These are phyloP conservation scores for Drosophila malerkotliana DNA, from an alignment of 1,140 invertebrate genomes.

Conservation along the genomic window DNA sequence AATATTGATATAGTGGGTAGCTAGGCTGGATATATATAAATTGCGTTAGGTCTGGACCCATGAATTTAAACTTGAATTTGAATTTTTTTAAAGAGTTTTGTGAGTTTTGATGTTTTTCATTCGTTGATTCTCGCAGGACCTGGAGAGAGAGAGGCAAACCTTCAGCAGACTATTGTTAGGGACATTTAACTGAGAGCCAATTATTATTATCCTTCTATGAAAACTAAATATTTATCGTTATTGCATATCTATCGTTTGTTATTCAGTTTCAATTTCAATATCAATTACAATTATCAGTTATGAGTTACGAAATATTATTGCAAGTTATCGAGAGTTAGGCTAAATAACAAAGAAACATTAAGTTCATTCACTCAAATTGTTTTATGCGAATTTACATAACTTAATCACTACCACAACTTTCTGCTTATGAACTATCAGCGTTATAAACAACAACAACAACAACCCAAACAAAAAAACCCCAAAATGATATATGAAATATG, in stretches of 20 bases:
- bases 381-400: conserved; percentile 71
- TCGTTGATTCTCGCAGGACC: conserved; percentile 62
- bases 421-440: conserved; percentile 64
- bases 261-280: conserved; percentile 63
- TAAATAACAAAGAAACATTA: conserved; percentile 66
- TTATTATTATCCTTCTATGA: conserved; percentile 51
- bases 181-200: conserved; percentile 73
- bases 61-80: conserved; percentile 28
- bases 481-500: conserved; percentile 48
- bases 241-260: conserved; percentile 72
- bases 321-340: conserved; percentile 79
- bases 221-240: conserved; percentile 52
- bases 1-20: conserved; percentile 35
- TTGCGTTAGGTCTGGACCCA: conserved; percentile 26
- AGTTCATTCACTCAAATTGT: conserved; percentile 76
- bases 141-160: conserved; percentile 74
- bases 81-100: conserved; percentile 44
- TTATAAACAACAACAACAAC: conserved; percentile 38
- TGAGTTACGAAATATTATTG: conserved; percentile 54
- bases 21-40: conserved; percentile 19
- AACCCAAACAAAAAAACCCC: conserved; percentile 25
- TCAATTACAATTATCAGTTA: conserved; percentile 47
- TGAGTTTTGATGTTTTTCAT: conserved; percentile 45
- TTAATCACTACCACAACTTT: conserved; percentile 54
- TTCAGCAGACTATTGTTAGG: conserved; percentile 49